These are phyloP conservation scores for Trichonephila clavata DNA, from an alignment of 1,140 invertebrate species.

Conservation along the genomic window DNA sequence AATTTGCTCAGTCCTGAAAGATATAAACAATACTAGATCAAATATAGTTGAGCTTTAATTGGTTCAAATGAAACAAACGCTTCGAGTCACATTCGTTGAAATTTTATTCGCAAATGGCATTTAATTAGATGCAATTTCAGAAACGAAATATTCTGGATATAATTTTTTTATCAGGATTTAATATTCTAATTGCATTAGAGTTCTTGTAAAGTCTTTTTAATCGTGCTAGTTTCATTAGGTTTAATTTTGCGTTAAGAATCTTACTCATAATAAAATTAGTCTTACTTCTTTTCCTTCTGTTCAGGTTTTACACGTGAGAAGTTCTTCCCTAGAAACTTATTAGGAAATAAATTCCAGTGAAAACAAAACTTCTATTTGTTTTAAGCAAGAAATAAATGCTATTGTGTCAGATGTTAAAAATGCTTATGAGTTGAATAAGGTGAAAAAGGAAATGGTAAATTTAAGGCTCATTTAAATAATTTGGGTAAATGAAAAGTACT, in stretches of 20 bases:
- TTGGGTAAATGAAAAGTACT: not conserved
- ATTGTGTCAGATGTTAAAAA: not conserved
- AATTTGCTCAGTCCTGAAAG: not conserved
- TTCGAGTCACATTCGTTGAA: not conserved
- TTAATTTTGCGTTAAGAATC: slow-evolving; percentile 20
- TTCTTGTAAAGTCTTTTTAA: not conserved
- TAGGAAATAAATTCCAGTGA: not conserved
- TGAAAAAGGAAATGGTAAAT: not conserved
- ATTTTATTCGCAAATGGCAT: slow-evolving; percentile 3
- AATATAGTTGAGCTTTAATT: not conserved
- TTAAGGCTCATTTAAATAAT: not conserved
- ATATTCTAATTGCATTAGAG: slow-evolving; percentile 17
- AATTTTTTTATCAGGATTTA: slow-evolving; percentile 6
- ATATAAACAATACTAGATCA: not conserved
- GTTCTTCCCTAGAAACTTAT: not conserved
- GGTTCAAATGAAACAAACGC: not conserved
- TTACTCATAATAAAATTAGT: not conserved
- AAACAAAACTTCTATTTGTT: not conserved
- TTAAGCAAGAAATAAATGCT: not conserved
- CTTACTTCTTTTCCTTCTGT: not conserved
- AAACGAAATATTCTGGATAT: not conserved
- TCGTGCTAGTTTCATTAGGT: not conserved
- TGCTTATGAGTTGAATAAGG: not conserved
- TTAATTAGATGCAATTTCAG: slow-evolving; percentile 6
- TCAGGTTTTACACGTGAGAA: not conserved